Percentiles rank a stretch among this genome's conserved stretches.
These are phyloP conservation scores for Propithecus deckenii DNA, from an alignment of 2,797 vertebrate genomes.

Conservation along the genomic window DNA sequence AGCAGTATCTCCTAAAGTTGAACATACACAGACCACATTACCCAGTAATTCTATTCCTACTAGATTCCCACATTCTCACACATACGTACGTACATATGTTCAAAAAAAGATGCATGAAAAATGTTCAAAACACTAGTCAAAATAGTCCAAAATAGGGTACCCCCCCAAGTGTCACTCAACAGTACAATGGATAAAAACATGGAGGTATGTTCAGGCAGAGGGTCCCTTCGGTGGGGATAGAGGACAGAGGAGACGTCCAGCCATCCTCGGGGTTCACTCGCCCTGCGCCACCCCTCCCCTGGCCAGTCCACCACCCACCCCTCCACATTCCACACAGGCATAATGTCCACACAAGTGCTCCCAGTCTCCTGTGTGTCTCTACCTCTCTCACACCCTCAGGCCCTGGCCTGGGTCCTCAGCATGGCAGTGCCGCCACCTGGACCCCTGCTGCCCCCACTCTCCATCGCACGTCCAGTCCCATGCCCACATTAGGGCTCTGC, in stretches of 20 bases:
- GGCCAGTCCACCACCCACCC: no score
- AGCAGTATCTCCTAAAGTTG: neutral
- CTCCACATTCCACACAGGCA: neutral
- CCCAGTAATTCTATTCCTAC: neutral
- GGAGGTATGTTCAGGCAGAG: neutral
- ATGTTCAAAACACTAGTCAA: neutral
- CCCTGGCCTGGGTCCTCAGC: neutral
- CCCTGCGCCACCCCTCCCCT: neutral
- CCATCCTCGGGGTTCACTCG: neutral
- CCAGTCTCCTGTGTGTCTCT: neutral
- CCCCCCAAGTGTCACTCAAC: neutral
- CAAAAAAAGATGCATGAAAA: neutral
- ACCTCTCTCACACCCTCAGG: neutral
- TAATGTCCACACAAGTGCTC: neutral
- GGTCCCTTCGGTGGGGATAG: neutral
- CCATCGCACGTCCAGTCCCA: neutral
- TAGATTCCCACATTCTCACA: neutral
- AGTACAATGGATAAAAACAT: neutral
- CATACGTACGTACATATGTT: neutral
- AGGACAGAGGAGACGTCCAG: neutral
- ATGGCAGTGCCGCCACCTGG: neutral
- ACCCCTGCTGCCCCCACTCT: neutral
- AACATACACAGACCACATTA: neutral
- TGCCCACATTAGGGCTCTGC: neutral
- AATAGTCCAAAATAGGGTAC: neutral